Evolutionary conservation across 2,888 invertebrate genomes (phyloP), one percentile per base, ranked within the genome.

Genomic region (Agrochola macilenta): DNA sequence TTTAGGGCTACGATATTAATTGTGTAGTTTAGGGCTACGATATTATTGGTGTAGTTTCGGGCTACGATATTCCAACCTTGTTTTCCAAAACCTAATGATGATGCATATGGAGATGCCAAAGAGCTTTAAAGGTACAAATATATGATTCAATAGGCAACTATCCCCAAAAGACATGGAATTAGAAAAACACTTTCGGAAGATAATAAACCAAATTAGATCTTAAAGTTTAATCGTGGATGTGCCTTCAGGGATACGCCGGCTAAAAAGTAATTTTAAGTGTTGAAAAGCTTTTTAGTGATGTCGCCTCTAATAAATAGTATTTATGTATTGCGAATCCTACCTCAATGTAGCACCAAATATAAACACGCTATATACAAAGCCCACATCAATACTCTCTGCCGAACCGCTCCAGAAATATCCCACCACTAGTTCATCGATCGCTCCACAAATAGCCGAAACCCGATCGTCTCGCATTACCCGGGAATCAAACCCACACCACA

Each of bases 401-500:
- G 64, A 73, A 26, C 63, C 17, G 66, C 43, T 84, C 85, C 86
- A 69, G 81, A 88, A 87, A 89, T 89, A 87, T 65, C 69, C 63
- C 69, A 76, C 64, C 78, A 60, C 66, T 82, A 70, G 82, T 85
- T 73, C 78, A 83, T 89, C 84, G 85, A 89, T 88, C 78, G 79
- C 79, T 79, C 79, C 85, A 74, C 85, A 87, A 87, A 85, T 85
- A 85, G 83, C 73, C 60, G 91, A 87, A 91, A 92, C 87, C 49
- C 61, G 74, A 91, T 83, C 81, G 87, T 87, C 79, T 92, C 87
- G 73, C 72, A 63, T 91, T 88, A 83, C 87, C 72, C 87, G 85
- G 89, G 92, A 92, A 89, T 82, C 88, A 87, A 91, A 90, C 89
- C 91, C 89, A 85, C 81, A 90, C 91, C 89, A 85, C 89, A 89